A percentile compares a stretch with the other conserved stretches of the same genome.
Evolutionary conservation across 2,888 invertebrate species (phyloP).

Genomic region (Chouioia cunea): DNA sequence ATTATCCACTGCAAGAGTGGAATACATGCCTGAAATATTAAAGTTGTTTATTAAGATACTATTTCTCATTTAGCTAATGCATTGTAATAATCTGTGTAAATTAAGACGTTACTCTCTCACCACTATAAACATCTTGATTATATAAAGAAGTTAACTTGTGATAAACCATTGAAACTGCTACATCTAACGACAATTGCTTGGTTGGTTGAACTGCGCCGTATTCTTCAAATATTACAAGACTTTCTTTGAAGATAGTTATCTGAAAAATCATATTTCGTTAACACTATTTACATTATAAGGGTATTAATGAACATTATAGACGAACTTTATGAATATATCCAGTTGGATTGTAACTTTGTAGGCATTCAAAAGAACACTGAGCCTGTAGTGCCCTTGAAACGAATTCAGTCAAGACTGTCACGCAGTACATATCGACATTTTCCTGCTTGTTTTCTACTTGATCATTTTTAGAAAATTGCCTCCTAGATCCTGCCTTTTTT

Average conservation of each 20-base stretch:
- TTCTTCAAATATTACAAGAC: constrained; percentile 51
- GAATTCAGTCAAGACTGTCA: constrained; percentile 51
- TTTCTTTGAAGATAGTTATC: constrained; percentile 53
- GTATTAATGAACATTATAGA: constrained; percentile 16
- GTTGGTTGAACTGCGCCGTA: constrained; percentile 53
- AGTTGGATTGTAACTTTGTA: constrained; percentile 38
- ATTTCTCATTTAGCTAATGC: no score
- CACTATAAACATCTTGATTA: constrained; percentile 26
- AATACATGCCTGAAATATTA: constrained; percentile 23
- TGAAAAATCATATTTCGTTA: constrained; percentile 45
- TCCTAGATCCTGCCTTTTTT: background rate
- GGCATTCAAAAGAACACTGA: constrained; percentile 55
- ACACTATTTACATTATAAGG: background rate
- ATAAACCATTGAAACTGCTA: constrained; percentile 53
- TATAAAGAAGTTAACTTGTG: constrained; percentile 46
- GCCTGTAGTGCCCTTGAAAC: constrained; percentile 55
- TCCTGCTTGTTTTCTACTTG: constrained; percentile 9
- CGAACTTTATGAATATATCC: constrained; percentile 58
- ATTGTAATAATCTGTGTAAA: no score
- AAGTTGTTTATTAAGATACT: background rate
- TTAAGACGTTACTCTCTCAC: constrained; percentile 24
- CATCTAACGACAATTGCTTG: constrained; percentile 53
- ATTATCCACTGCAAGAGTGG: constrained; percentile 17
- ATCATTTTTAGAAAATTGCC: constrained; percentile 6
- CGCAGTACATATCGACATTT: constrained; percentile 39